Evolutionary conservation across 2,888 invertebrate genomes (phyloP), one percentile per base, ranked within the genome.

Genomic region (Rhagium mordax): DNA sequence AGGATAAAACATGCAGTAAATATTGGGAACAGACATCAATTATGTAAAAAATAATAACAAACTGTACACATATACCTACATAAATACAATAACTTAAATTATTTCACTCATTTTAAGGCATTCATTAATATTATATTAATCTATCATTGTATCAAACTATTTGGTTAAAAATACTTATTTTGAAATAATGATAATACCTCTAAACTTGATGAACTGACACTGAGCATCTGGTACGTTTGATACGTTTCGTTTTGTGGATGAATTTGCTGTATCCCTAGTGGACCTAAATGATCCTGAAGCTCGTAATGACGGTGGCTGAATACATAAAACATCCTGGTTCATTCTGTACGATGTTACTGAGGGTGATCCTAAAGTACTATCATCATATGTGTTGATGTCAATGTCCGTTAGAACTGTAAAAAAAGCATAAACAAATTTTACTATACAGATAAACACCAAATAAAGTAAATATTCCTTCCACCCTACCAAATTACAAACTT

Each of bases 321-420:
- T 83, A 74, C 87, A 87, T 29, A 87, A 77, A 61, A 87, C 85
- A 72, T 87, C 87, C 55, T 86, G 83, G 77, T 82, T 87, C 82
- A 87, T 80, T 80, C 87, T 81, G 78, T 86, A 87, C 2, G 86
- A 88, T 72, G 86, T 85, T 49, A 87, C 85, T 33, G 87, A 86
- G 51, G 85, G 86, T n/a, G 87, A 84, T 77, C 84, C 86, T 55
- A 87, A 74, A 16, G 86, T 87, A 79, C 87, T 86, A 73, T 86
- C 86, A 74, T 87, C 87, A 81, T 87, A 87, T 3, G 85, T 89
- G 88, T 89, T 86, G 88, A 90, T 90, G 82, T 91, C 91, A 79
- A 91, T 89, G 82, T 91, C 91, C 71, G 91, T 90, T 86, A 91
- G 86, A 79, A 91, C 91, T 91, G 84, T 1, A 87, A 86, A 67